Base-by-base conservation (phyloP, 2,888 invertebrate species). In the Cheilosia scutellata region DNA sequence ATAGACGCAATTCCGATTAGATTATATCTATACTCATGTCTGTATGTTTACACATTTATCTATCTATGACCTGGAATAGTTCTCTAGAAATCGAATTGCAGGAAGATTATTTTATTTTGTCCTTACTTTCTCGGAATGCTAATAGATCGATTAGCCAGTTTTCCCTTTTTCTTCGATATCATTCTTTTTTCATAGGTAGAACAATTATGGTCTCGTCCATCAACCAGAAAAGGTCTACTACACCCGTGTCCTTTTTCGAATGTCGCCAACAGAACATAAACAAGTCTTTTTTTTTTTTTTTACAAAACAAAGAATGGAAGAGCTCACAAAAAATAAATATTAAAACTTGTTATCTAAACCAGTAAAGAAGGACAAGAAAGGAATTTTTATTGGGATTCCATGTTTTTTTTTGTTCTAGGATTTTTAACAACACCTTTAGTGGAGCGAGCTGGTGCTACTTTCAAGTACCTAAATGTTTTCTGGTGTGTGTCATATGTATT, bases 191-290 rank as follows among this genome's bases (percentile, higher is more conserved):
- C 31, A n/a, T 37, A 57, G 33, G n/a, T 25, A 57, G 16, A 16
- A 47, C 3, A 16, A 47, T 7, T 47, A 6, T 2, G 20, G 20
- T 47, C 47, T 16, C 47, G 6, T 47, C 16, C 47, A 7, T 7
- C 51, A 1, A 25, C 51, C 5, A 27, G 40, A 37, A 58, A 37
- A 37, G 58, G 58, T 37, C 57, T 7, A 5, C 4, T 37, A 11
- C n/a, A n/a, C 25, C 27, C 40, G 55, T 31, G 9, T 37, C 20
- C 37, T 25, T 37, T 58, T 37, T 37, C 37, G 4, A 37, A 25
- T 58, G 58, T 58, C 58, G 25, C 58, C 58, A 58, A 58, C 58
- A 20, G 16, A 37, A 37, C 33, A 33, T 71, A 55, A 74, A 74
- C 55, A 63, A 47, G 63, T 65, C 42, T 29, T 47, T 5, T 3